Base-by-base conservation (phyloP, 2,888 invertebrate genomes). In the Philereme vetulata region DNA sequence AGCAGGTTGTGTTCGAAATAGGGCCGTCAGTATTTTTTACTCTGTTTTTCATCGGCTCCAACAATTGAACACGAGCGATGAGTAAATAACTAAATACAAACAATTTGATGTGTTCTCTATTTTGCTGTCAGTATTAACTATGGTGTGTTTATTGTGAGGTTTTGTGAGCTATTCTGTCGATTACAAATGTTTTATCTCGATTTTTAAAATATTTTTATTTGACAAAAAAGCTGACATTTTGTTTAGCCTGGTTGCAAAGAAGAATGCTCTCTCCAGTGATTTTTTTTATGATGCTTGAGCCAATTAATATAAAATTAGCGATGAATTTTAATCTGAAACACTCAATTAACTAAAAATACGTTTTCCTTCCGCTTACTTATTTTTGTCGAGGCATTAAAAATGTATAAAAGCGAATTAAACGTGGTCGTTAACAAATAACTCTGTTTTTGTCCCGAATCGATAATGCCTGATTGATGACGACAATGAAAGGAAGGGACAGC, bases 41-140 rank as follows among this genome's bases (percentile, higher is more conserved):
- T 69, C 65, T 61, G 21, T 54, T 58, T 56, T 58, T 67, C 74
- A 75, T 70, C 61, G 64, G 68, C 65, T 67, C 72, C 66, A 76
- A 75, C 75, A 75, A 80, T 80, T 77, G 75, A 78, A 72, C 74
- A 70, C 65, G 67, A 68, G 60, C 60, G 62, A 60, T 67, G 69
- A 70, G 49, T 53, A 58, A 62, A 56, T 50, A 73, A 21, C 70
- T 70, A 74, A 67, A 56, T 50, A 74, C 69, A 71, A 74, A 67
- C 71, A 68, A 75, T 76, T 72, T 71, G 64, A 71, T 74, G 71
- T 67, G 66, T 62, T 71, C 64, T 69, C 68, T 70, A 68, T 70
- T 72, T 63, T 55, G 62, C 57, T 57, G 56, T 42, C 53, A 44
- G 47, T 40, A 62, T 61, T 54, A 58, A 63, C 61, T 63, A 52